Base-by-base conservation (phyloP, 2,888 invertebrate species). In the Venustoraphidia nigricollis region DNA sequence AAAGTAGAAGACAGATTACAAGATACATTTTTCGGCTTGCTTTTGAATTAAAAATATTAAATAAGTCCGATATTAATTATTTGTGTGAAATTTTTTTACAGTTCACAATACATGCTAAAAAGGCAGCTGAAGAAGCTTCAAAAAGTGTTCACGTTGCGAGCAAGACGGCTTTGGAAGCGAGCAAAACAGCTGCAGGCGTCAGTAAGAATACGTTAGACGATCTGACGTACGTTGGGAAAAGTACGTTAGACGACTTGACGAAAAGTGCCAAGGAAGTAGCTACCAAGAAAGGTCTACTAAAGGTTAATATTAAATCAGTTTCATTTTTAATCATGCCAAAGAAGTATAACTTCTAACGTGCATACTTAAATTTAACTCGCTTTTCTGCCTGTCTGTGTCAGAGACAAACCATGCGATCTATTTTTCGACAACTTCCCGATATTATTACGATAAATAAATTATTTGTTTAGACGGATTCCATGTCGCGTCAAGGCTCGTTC, bases 261-360 rank as follows among this genome's bases (percentile, higher is more conserved):
- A 93, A 92, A 67, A 88, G 87, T 59, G 92, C 92, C 1, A 88
- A 91, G 59, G 90, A 91, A 68, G 90, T 72, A 2, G 91, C 86
- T 3, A 73, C 85, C 1, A 92, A 91, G 62, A 87, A 88, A 61
- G 90, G 90, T 51, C 69, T 92, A 46, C 68, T 90, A 44, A 85
- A 88, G 73, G 84, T 82, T 66, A 55, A 41, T 43, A 45, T 51
- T 17, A 34, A 17, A 35, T 48, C 36, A 38, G 36, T 11, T 44
- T 44, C 34, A 36, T 11, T 27, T 17, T 17, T 17, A 17, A 4
- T 17, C 17, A 17, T 17, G 17, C 17, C 17, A 17, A 3, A 17
- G 17, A 17, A 17, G 2, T 17, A 17, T 17, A 17, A 17, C 17
- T 17, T 17, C 17, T 3, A 17, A 17, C 17, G 17, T 17, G 17